Conservation (phyloP, 1,140 invertebrate genomes). For the Goniozus legneri region DNA sequence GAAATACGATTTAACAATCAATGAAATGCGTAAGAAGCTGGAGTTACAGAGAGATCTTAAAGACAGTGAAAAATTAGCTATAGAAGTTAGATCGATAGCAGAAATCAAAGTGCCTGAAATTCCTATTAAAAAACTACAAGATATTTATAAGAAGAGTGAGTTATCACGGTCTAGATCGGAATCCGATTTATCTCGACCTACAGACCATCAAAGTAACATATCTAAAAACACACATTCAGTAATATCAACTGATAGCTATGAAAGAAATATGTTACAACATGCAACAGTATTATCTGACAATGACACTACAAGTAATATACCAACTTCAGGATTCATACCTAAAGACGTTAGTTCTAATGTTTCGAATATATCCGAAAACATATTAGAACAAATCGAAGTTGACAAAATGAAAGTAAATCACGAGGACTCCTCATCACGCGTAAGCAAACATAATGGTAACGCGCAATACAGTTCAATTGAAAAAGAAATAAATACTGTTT, state of each 20-base stretch:
- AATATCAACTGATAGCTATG: slow-evolving; percentile 1
- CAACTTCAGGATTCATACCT: too few species aligned
- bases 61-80: slow-evolving; percentile 43
- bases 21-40: slow-evolving; percentile 50
- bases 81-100: slow-evolving; percentile 42
- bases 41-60: slow-evolving; percentile 41
- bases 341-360: too few species aligned
- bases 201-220: slow-evolving; percentile 12
- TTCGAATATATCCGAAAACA: neutral
- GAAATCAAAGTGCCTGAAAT: slow-evolving; percentile 53
- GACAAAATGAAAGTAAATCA: slow-evolving; percentile 1
- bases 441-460: too few species aligned
- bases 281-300: too few species aligned
- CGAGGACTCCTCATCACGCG: too few species aligned
- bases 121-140: slow-evolving; percentile 45
- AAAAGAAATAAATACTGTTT: too few species aligned
- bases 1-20: slow-evolving; percentile 50
- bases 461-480: too few species aligned
- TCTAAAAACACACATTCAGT: slow-evolving; percentile 5
- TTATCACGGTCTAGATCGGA: slow-evolving; percentile 45
- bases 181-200: slow-evolving; percentile 33
- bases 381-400: slow-evolving; percentile 2
- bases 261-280: slow-evolving; percentile 8
- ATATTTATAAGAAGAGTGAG: slow-evolving; percentile 45
- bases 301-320: too few species aligned